phyloP scores from a whole-genome alignment of 1,140 invertebrate species.

The Eupristina koningsbergeri region DNA sequence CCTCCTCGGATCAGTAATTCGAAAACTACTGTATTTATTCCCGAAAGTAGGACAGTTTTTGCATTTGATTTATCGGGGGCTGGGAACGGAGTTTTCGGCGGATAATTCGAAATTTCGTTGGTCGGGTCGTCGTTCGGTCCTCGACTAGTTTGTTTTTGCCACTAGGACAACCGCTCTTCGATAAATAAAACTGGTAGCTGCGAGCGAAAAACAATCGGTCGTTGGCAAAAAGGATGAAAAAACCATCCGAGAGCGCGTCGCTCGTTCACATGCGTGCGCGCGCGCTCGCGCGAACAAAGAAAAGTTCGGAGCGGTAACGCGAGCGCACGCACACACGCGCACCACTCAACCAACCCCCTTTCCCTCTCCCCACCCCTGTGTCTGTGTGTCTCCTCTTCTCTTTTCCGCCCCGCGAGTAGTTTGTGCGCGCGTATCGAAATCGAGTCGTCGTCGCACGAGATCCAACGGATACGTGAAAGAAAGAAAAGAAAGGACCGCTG shows the following conservation, averaged over 20 bases:
- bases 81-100: neutral
- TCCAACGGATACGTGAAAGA: conserved; percentile 50
- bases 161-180: neutral
- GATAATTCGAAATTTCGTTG: neutral
- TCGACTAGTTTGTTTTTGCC: neutral
- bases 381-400: neutral
- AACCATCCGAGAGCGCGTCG: too few relatives aligned
- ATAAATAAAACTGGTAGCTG: conserved; percentile 30
- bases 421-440: conserved; percentile 55
- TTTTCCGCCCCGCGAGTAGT: conserved; percentile 34
- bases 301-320: conserved; percentile 22
- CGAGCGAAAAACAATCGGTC: neutral
- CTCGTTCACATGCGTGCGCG: conserved; percentile 18
- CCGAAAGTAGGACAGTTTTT: neutral
- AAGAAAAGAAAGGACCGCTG: conserved; percentile 51
- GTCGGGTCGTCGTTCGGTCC: too few relatives aligned
- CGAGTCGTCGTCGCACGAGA: conserved; percentile 43
- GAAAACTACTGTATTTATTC: conserved; percentile 14
- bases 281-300: conserved; percentile 49
- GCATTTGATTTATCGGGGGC: neutral
- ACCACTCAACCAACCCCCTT: neutral
- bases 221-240: neutral
- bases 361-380: conserved; percentile 12
- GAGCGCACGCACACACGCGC: neutral
- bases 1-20: neutral